Base-by-base conservation (phyloP, 2,888 invertebrate species). In the Lamproptera curius region DNA sequence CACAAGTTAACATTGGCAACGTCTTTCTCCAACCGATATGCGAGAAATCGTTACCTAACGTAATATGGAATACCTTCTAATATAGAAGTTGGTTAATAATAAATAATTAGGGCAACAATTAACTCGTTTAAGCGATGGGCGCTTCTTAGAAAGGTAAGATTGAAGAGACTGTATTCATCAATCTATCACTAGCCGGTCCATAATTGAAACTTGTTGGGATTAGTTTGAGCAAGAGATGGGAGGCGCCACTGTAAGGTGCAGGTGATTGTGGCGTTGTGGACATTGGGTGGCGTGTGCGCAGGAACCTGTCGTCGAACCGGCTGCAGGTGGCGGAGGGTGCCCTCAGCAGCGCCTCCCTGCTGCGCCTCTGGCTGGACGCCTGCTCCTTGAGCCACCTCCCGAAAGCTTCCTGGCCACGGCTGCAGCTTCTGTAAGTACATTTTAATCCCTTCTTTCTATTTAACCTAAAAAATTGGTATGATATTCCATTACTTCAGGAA, bases 271-370 rank as follows among this genome's bases (percentile, higher is more conserved):
- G 39, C 10, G 14, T 8, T 16, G 43, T 23, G 15, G 20, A 40
- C 8, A n/a, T n/a, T n/a, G n/a, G 8, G 28, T 37, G 16, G 49
- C 56, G 61, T 57, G 88, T 84, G 37, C 23, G 44, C 90, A 94
- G 94, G 74, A 92, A 93, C 70, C 87, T 95, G 70, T 92, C 94
- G 13, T 90, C 92, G 83, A 95, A 95, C 89, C 91, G 90, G 64
- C 87, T 95, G 76, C 90, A 91, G 71, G 82, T 94, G 68, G 90
- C 92, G 71, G 89, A 89, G 56, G 89, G 90, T 67, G 91, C 93
- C 65, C 92, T 94, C 73, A 67, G 84, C 52, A 83, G 88, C 56
- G 85, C 89, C 57, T 77, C 82, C 57, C 82, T 93, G 59, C 90
- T 90, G 75, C 89, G 91, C 73, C 83, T 93, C 89, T 88, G 90